Conservation (phyloP, 2,888 invertebrate genomes). For the Gonocerus acuteangulatus region DNA sequence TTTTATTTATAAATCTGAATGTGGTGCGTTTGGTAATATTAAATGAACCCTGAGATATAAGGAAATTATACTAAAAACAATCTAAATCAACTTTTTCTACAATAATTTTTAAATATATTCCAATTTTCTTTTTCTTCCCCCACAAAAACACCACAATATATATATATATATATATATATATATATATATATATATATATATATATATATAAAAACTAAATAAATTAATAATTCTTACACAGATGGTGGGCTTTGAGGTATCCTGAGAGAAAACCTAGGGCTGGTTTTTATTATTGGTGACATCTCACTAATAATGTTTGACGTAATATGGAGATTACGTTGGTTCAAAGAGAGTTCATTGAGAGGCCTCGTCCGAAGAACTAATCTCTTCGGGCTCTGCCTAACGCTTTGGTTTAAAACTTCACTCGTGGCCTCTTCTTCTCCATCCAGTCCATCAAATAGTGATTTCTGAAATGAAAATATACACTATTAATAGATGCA, state of each 20-base stretch:
- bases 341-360: constrained; percentile 21
- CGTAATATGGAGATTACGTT: not conserved
- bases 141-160: too few relatives aligned
- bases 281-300: constrained; percentile 29
- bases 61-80: too few relatives aligned
- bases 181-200: too few relatives aligned
- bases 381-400: constrained; percentile 36
- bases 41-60: too few relatives aligned
- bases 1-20: too few relatives aligned
- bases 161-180: too few relatives aligned
- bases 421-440: constrained; percentile 48
- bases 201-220: too few relatives aligned
- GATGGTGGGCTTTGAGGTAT: not conserved
- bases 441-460: constrained; percentile 83
- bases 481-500: not conserved
- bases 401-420: constrained; percentile 26
- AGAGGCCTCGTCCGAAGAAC: constrained; percentile 18
- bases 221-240: too few relatives aligned
- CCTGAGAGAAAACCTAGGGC: constrained; percentile 15
- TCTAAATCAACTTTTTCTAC: too few relatives aligned
- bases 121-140: too few relatives aligned
- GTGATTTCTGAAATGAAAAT: constrained; percentile 52
- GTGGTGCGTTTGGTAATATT: too few relatives aligned
- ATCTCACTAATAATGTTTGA: constrained; percentile 27
- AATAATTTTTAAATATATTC: too few relatives aligned